Evolutionary conservation across 1,140 invertebrate species (phyloP), one percentile per base, ranked within the genome.

Genomic region (Heliconius hewitsoni): DNA sequence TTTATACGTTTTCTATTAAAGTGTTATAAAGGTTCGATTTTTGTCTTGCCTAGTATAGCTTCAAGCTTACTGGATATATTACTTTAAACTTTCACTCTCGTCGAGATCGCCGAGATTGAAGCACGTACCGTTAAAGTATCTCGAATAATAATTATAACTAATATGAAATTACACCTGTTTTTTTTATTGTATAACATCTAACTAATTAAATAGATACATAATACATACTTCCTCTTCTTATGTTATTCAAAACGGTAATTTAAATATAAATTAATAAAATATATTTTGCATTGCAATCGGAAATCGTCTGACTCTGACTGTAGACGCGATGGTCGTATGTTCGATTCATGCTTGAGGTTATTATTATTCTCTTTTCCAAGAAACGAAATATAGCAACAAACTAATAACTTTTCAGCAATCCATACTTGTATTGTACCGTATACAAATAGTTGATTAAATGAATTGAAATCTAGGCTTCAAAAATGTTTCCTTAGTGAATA

Each of bases 21-120:
- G 16, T 52, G 18, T 52, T 57, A 23, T 9, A 57, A 23, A 9
- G 55, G 3, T 57, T 57, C 8, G 2, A 23, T 23, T 30, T 27
- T 66, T 30, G 9, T 9, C 9, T 5, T 66, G 13, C 27, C 1
- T 16, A 13, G 9, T 18, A 66, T 66, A 66, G 23, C 23, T 66
- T 30, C 13, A 27, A 66, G 4, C 5, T 5, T 16, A 30, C 23
- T 66, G 60, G 23, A 66, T 27, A 30, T 6, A n/a, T 30, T 3
- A 19, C 60, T 70, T 71, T 46, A 76, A 46, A 70, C 74, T 76
- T 76, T 76, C 74, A 76, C 74, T 76, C n/a, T 76, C 60, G 39
- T 8, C 42, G 8, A 18, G 37, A 46, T 60, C 13, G 42, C 5
- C 42, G 11, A 76, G 37, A 13, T 50, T 70, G 57, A 66, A 23